Conservation (phyloP, 1,140 invertebrate species). For the Drosophila santomea region DNA sequence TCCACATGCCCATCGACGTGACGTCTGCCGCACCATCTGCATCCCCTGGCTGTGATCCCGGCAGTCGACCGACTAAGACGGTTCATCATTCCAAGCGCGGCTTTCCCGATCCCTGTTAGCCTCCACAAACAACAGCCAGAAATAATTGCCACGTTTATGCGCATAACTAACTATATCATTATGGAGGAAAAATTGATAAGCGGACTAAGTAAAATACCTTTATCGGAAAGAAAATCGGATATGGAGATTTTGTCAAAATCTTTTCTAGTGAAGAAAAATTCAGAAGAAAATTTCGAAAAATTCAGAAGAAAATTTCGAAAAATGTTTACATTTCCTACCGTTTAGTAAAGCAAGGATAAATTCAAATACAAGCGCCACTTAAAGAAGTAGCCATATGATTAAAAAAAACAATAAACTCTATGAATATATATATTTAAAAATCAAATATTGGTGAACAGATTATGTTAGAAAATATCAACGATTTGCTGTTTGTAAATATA, state of each 20-base stretch:
- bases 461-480: background rate
- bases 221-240: too few species aligned
- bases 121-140: background rate
- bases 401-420: background rate
- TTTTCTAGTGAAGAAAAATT: too few species aligned
- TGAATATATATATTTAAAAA: background rate
- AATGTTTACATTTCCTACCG: too few species aligned
- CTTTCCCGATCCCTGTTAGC: background rate
- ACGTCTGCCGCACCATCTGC: constrained; percentile 80
- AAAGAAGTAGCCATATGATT: background rate
- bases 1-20: constrained; percentile 61
- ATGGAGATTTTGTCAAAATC: too few species aligned
- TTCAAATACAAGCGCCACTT: background rate
- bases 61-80: constrained; percentile 2
- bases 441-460: background rate
- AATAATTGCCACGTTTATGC: background rate
- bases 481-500: constrained; percentile 7
- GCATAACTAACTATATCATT: background rate
- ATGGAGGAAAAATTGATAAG: too few species aligned
- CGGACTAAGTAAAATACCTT: too few species aligned
- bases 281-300: too few species aligned
- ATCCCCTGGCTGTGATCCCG: constrained; percentile 75
- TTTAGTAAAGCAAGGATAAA: background rate
- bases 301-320: too few species aligned
- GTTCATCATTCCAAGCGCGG: background rate